Evolutionary conservation across 2,888 invertebrate species (phyloP), one percentile per base, ranked within the genome.

Genomic region (Plebejus anna): DNA sequence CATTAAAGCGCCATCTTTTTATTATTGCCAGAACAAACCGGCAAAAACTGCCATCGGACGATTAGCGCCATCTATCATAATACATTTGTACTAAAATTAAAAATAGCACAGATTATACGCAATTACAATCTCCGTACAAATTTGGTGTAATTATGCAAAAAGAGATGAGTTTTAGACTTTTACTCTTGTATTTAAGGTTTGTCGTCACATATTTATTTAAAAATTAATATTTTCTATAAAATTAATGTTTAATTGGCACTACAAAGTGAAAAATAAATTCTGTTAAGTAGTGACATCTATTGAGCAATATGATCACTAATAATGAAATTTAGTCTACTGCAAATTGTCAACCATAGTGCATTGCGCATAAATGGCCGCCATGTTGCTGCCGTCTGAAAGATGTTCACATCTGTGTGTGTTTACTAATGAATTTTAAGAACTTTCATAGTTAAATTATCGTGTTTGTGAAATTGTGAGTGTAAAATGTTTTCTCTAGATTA

Each of bases 301-400:
- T 78, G 84, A 84, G 81, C 80, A 84, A 82, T 84, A 81, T 83
- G 79, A 57, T 16, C 78, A 84, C 82, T 77, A 76, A 51, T 78
- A 81, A 81, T 82, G 82, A 81, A 82, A 90, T 93, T 89, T 92
- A 87, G 88, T 90, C 88, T 88, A 88, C 88, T 90, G 90, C 90
- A 90, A 93, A 92, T 92, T 94, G 94, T 94, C 94, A 94, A 94
- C 92, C 93, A 90, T 91, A 94, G 89, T 94, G 94, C 94, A 94
- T 92, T 94, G 94, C 94, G 94, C 94, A 94, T 94, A 94, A 91
- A 94, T 94, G 94, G 94, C 94, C 94, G 94, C 94, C 94, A 94
- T 94, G 94, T 94, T 94, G 93, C 94, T 93, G 92, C 93, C 91
- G 94, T 93, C 94, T 93, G 94, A 92, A 90, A 92, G 94, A 93